A percentile compares a stretch with the other conserved stretches of the same genome.
Conservation (phyloP, 2,113 vertebrate genomes). For the Peromyscus leucopus region DNA sequence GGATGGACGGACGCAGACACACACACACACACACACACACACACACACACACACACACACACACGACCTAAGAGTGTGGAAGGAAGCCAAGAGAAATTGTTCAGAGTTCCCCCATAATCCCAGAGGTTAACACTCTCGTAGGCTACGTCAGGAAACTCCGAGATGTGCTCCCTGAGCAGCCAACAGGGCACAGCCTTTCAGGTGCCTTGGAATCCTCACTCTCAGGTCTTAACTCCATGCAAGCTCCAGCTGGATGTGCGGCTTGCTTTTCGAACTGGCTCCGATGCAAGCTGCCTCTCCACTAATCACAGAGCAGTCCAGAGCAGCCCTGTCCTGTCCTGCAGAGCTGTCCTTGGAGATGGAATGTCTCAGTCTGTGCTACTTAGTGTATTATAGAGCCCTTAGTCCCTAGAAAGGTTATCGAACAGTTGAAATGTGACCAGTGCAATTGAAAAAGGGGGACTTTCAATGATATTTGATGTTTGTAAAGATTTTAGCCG, state of each 20-base stretch:
- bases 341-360: background rate
- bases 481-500: background rate
- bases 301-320: background rate
- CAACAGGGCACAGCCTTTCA: background rate
- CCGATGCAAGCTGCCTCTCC: fast-evolving
- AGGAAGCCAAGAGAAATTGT: too few relatives aligned
- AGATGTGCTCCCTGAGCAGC: background rate
- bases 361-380: fast-evolving
- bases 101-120: background rate
- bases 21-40: too few relatives aligned
- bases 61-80: too few relatives aligned
- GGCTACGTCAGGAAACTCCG: background rate
- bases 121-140: background rate
- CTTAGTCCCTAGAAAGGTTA: background rate
- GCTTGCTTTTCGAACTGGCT: background rate
- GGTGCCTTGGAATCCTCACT: fast-evolving
- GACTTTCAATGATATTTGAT: too few relatives aligned
- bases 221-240: fast-evolving
- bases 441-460: background rate
- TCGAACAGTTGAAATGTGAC: background rate
- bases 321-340: background rate
- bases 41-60: too few relatives aligned
- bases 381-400: fast-evolving
- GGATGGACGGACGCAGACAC: background rate
- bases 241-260: background rate